phyloP scores from a whole-genome alignment of 2,113 vertebrate species.

The Callipepla squamata region DNA sequence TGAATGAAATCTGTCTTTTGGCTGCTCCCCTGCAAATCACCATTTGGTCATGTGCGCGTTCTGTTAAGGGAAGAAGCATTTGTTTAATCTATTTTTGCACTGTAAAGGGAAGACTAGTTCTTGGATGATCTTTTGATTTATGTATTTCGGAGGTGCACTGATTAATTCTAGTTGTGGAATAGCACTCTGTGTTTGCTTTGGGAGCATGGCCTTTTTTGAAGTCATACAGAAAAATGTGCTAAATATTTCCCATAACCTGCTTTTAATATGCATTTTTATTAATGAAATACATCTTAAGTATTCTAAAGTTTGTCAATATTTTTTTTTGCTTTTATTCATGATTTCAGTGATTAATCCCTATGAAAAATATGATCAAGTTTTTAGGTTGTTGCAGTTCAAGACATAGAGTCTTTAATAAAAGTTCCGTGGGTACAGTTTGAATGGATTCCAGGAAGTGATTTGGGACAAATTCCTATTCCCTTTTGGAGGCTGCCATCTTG shows the following conservation, averaged over 20 bases:
- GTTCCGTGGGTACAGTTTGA: not conserved
- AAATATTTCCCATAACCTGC: not conserved
- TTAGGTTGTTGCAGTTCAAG: not conserved
- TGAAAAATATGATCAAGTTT: not conserved
- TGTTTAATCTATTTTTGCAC: not conserved
- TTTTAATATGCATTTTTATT: not conserved
- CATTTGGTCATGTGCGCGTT: rapidly evolving
- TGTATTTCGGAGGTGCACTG: not conserved
- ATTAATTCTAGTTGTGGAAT: not conserved
- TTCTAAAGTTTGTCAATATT: not conserved
- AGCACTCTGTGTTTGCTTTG: not conserved
- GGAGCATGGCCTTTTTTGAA: not conserved
- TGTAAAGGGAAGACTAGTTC: not conserved
- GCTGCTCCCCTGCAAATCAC: not conserved
- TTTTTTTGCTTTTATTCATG: not conserved
- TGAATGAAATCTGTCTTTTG: not conserved
- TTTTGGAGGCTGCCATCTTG: constrained; percentile 72
- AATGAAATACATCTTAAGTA: not conserved
- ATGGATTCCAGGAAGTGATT: not conserved
- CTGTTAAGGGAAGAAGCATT: not conserved
- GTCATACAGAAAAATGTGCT: not conserved
- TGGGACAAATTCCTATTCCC: constrained; percentile 12
- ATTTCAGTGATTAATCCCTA: not conserved
- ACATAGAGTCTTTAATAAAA: not conserved
- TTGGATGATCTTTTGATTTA: not conserved